A percentile compares a stretch with the other conserved stretches of the same genome.
phyloP scores from a whole-genome alignment of 2,888 invertebrate species.

The Agrotis puta region DNA sequence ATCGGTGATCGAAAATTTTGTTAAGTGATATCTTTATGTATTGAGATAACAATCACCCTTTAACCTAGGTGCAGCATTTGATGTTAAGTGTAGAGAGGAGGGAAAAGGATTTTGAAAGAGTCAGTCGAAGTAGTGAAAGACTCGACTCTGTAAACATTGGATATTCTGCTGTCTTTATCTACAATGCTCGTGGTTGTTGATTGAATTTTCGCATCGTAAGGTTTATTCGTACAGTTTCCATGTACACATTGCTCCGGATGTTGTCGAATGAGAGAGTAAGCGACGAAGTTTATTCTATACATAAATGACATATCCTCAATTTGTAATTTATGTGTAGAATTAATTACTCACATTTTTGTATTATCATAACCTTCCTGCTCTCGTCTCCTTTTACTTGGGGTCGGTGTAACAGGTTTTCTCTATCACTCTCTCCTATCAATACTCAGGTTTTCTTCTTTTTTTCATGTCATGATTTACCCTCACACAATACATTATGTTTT shows the following conservation, averaged over 20 bases:
- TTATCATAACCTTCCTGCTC: too few species aligned
- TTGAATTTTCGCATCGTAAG: conserved; percentile 17
- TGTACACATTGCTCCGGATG: conserved; percentile 23
- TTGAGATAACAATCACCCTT: too few species aligned
- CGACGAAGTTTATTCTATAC: conserved; percentile 2
- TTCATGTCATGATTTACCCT: too few species aligned
- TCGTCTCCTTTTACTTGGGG: background rate
- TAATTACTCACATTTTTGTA: background rate
- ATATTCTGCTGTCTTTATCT: background rate
- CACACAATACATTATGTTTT: background rate
- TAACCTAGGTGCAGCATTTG: too few species aligned
- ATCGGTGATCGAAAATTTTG: too few species aligned
- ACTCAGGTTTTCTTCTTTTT: background rate
- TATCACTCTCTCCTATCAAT: background rate
- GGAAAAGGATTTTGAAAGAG: too few species aligned
- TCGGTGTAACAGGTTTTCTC: background rate
- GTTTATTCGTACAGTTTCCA: conserved; percentile 5
- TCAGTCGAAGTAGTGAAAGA: too few species aligned
- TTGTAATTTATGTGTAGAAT: too few species aligned
- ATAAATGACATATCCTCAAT: conserved; percentile 1
- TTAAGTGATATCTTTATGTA: too few species aligned
- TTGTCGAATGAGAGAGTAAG: conserved; percentile 15
- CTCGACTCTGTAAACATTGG: too few species aligned
- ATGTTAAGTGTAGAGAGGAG: too few species aligned
- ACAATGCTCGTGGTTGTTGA: conserved; percentile 14